phyloP scores from a whole-genome alignment of 1,140 invertebrate genomes.

The Brachionus rotundiformis region DNA sequence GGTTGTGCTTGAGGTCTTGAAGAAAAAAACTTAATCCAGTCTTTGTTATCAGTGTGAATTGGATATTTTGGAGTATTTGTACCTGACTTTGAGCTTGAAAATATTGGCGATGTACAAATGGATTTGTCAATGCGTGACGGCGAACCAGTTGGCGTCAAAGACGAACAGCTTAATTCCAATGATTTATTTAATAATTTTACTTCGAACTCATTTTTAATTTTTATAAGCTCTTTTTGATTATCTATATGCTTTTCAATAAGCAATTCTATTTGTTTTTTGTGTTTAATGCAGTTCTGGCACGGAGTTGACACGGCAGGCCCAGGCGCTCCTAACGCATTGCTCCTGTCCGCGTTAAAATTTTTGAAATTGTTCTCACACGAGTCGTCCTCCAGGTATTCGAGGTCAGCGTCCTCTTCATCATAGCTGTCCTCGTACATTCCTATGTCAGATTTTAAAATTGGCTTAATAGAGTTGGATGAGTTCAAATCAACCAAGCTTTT shows the following conservation, averaged over 20 bases:
- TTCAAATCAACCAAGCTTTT: constrained; percentile 40
- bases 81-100: constrained; percentile 32
- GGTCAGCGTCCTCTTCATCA: constrained; percentile 8
- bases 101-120: constrained; percentile 18
- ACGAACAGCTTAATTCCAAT: constrained; percentile 26
- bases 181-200: constrained; percentile 46
- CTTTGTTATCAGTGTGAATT: constrained; percentile 11
- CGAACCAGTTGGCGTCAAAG: neutral
- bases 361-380: constrained; percentile 11
- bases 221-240: constrained; percentile 47
- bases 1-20: constrained; percentile 41
- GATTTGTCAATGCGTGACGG: constrained; percentile 4
- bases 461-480: constrained; percentile 6
- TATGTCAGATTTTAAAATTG: constrained; percentile 8
- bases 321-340: neutral
- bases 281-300: constrained; percentile 41
- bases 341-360: neutral
- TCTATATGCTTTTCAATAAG: constrained; percentile 45
- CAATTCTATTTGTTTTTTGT: constrained; percentile 49
- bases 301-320: constrained; percentile 29
- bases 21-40: constrained; percentile 52
- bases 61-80: constrained; percentile 16
- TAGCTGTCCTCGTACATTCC: constrained; percentile 15
- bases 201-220: constrained; percentile 49
- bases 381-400: constrained; percentile 18